Conservation (phyloP, 2,113 vertebrate genomes). For the Neogobius melanostomus region DNA sequence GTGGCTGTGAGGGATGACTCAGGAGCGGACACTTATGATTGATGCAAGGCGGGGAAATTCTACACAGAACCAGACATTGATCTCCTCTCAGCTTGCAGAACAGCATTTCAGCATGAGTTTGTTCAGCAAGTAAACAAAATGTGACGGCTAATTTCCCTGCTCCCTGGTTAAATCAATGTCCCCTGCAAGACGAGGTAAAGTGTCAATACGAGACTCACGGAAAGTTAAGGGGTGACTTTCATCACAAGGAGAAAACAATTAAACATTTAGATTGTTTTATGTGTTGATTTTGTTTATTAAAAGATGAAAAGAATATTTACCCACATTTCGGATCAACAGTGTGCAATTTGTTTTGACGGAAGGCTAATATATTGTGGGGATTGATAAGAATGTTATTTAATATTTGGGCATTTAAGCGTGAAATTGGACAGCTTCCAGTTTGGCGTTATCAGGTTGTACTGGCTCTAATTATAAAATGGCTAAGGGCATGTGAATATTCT, state of each 20-base stretch:
- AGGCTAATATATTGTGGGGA: neutral
- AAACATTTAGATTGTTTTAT: neutral
- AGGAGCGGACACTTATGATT: conserved; percentile 32
- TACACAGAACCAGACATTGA: conserved; percentile 48
- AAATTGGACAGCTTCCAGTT: neutral
- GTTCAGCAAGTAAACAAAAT: conserved; percentile 49
- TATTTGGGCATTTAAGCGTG: neutral
- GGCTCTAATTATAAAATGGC: neutral
- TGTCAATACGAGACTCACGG: conserved; percentile 24
- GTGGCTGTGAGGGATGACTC: conserved; percentile 32
- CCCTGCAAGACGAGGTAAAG: conserved; percentile 9
- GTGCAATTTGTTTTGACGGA: neutral
- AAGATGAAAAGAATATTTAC: neutral
- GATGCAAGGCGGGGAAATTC: conserved; percentile 29
- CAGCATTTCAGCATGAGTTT: conserved; percentile 5
- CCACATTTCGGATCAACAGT: too few relatives aligned
- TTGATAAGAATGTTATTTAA: neutral
- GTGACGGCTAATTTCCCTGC: conserved; percentile 43
- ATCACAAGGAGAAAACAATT: too few relatives aligned
- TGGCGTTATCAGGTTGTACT: neutral
- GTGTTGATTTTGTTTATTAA: neutral
- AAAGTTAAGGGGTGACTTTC: conserved; percentile 7
- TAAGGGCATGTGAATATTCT: neutral
- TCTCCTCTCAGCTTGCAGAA: conserved; percentile 29
- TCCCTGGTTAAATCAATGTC: conserved; percentile 45